A percentile compares a stretch with the other conserved stretches of the same genome.
Conservation (phyloP, 2,113 vertebrate genomes). For the Trochalopteron elliotii region DNA sequence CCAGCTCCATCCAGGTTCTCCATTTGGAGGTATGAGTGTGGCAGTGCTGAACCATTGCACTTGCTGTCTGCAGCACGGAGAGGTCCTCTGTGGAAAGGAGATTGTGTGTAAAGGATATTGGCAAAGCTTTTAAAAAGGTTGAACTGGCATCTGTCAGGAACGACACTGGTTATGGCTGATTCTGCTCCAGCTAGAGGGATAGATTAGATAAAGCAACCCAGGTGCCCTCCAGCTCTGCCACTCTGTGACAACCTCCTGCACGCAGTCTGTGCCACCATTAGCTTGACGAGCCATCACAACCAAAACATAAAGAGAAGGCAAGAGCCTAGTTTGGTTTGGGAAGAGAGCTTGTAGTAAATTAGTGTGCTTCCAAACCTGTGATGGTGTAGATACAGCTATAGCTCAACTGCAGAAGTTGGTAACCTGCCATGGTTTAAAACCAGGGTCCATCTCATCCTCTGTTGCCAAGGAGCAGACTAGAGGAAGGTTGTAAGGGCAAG, state of each 20-base stretch:
- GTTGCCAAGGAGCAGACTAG: background rate
- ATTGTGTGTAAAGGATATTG: background rate
- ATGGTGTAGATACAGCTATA: background rate
- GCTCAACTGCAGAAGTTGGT: background rate
- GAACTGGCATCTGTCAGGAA: background rate
- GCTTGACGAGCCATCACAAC: background rate
- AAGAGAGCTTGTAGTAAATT: background rate
- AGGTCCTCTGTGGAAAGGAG: background rate
- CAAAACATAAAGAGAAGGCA: background rate
- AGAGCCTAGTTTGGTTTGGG: background rate
- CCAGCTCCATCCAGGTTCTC: background rate
- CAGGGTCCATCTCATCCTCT: background rate
- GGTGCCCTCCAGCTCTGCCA: background rate
- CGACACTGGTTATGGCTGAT: rapidly evolving
- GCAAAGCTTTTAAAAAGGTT: background rate
- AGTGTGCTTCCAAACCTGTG: background rate
- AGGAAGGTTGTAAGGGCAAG: background rate
- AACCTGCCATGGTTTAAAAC: background rate
- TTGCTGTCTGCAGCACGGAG: background rate
- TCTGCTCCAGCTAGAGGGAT: background rate
- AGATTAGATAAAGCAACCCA: background rate
- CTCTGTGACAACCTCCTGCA: background rate
- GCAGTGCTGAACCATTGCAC: background rate
- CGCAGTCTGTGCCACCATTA: background rate
- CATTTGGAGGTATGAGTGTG: rapidly evolving